Percentiles rank a stretch among this genome's conserved stretches.
Evolutionary conservation across 2,888 invertebrate genomes (phyloP).

Genomic region (Meliscaeva auricollis): DNA sequence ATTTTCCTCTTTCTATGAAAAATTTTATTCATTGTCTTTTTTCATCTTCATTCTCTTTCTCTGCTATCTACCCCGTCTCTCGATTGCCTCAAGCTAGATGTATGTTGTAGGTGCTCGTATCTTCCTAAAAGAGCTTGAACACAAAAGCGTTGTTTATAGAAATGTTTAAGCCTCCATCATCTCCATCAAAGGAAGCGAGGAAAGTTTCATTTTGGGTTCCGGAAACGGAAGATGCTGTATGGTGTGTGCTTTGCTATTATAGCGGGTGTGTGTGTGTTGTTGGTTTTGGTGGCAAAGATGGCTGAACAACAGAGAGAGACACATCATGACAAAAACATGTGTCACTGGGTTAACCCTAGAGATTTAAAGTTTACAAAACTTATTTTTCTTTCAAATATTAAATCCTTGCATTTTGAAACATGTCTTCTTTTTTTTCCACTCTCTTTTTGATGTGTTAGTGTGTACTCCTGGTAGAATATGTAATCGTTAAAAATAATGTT

Average conservation of each 20-base stretch:
- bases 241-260: slow-evolving; percentile 16
- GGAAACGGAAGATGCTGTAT: slow-evolving; percentile 17
- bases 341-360: slow-evolving; percentile 47
- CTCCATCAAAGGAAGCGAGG: neutral
- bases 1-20: slow-evolving; percentile 39
- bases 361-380: slow-evolving; percentile 60
- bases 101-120: neutral
- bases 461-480: slow-evolving; percentile 4
- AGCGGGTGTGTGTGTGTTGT: slow-evolving; percentile 9
- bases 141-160: slow-evolving; percentile 63
- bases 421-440: neutral
- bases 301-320: neutral
- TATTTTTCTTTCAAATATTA: slow-evolving; percentile 53
- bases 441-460: slow-evolving; percentile 5
- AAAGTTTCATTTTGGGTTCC: slow-evolving; percentile 54
- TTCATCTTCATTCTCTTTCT: neutral
- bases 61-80: neutral
- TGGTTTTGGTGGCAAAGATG: neutral
- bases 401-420: slow-evolving; percentile 31
- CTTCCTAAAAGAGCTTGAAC: slow-evolving; percentile 27
- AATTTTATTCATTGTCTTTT: neutral
- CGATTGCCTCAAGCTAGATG: slow-evolving; percentile 49
- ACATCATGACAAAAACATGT: slow-evolving; percentile 46
- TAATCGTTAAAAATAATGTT: neutral
- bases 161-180: slow-evolving; percentile 57